Evolutionary conservation across 2,113 vertebrate species (phyloP).

Genomic region (Sprattus sprattus): DNA sequence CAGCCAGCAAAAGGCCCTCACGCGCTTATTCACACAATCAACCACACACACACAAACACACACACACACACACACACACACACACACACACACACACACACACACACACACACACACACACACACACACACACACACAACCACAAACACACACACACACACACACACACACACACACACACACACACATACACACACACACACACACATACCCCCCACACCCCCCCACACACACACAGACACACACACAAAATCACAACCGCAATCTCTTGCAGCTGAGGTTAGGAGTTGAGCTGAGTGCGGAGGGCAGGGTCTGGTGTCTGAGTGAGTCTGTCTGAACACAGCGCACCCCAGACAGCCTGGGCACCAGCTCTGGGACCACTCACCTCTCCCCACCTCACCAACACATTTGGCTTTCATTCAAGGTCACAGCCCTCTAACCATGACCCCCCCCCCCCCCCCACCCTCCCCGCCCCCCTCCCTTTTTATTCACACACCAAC

Average conservation of each 20-base stretch:
- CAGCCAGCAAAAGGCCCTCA: too few relatives aligned
- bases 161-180: not conserved
- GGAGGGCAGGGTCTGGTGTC: not conserved
- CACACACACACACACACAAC: not conserved
- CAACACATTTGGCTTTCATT: constrained; percentile 14
- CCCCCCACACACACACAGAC: not conserved
- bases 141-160: not conserved
- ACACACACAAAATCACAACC: constrained; percentile 6
- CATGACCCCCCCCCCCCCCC: not conserved
- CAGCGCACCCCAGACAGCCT: not conserved
- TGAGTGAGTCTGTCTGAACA: not conserved
- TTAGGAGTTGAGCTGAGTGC: constrained; percentile 6
- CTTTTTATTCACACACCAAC: not conserved
- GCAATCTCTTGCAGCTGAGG: not conserved
- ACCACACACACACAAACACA: too few relatives aligned
- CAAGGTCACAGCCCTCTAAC: not conserved
- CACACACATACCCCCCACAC: constrained; percentile 6
- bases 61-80: constrained; percentile 8
- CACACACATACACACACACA: constrained; percentile 12
- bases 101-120: too few relatives aligned
- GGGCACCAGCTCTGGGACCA: not conserved
- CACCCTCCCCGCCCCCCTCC: not conserved
- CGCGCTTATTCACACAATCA: too few relatives aligned
- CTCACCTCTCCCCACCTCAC: constrained; percentile 25
- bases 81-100: not conserved